Evolutionary conservation across 2,113 vertebrate species (phyloP), one percentile per base, ranked within the genome.

Genomic region (Equus przewalskii): DNA sequence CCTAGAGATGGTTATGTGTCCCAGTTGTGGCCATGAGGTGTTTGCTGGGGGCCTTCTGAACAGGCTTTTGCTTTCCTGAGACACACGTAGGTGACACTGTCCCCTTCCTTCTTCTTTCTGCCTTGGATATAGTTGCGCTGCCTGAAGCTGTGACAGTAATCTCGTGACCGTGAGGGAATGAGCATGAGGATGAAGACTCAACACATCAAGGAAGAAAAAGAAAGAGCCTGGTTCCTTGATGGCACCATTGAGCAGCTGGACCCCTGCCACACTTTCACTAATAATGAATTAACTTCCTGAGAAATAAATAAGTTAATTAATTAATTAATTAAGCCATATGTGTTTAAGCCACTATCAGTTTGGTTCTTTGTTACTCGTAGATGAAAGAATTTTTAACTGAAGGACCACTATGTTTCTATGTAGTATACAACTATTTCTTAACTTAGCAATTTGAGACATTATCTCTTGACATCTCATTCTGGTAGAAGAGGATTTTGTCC

Each of bases 381-480:
- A 41, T 96, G 83, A 91, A 94, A 97, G 24, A n/a, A 90, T 30
- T 97, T 89, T 94, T 84, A 95, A 64, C 22, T 93, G 54, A 93
- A 67, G 56, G 56, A 62, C 18, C 22, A 72, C 64, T 7, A 15
- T 79, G 75, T 90, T 89, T 92, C 82, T 93, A 54, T 44, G 62
- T 58, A 56, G 73, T 84, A 91, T 78, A 89, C 51, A 72, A 92
- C 41, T 87, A 65, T 87, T 87, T 82, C 33, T 89, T 75, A 54
- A 65, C 26, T 73, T 81, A 82, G 67, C 41, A 89, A 69, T 95
- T 81, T 76, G 65, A 92, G 89, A 67, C n/a, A 84, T 93, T 44
- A 51, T 86, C 41, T 69, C 44, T 80, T 81, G 15, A 76, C 26
- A 58, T 82, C 36, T 91, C 21, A 4, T 92, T 89, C 82, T 51